Base-by-base conservation (phyloP, 2,888 invertebrate genomes). In the Globia sparganii region DNA sequence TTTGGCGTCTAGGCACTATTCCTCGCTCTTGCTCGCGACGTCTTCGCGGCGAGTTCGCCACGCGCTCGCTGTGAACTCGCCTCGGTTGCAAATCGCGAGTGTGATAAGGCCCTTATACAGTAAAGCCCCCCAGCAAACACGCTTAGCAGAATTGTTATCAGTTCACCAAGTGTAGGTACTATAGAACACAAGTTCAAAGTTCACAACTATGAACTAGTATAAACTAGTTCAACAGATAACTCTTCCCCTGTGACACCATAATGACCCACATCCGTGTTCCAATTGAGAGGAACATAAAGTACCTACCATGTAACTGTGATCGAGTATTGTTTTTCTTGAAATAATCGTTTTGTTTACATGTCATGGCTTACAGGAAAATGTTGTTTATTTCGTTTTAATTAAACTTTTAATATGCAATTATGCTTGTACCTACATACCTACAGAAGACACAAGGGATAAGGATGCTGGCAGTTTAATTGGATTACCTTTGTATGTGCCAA, bases 151-250 rank as follows among this genome's bases (percentile, higher is more conserved):
- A 49, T 28, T 59, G 18, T 65, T 75, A 82, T 82, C 83, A n/a
- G 4, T 2, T 5, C 6, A 59, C 21, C 69, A 46, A 21, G 58
- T 72, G 43, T n/a, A 53, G n/a, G n/a, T n/a, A n/a, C n/a, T n/a
- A 4, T 13, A 8, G 34, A 58, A 34, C 66, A 62, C 28, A 69
- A 65, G 86, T 70, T 82, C 83, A 86, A 82, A 84, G 86, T 77
- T 84, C 78, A 82, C 56, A 13, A 65, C 56, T 61, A 6, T 37
- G n/a, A 77, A 77, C 77, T 25, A 61, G 83, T 75, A 15, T 59
- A 25, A 70, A 75, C 78, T 70, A 72, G 83, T 75, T 78, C 43
- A 59, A 25, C 11, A 37, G 78, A 84, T 82, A 84, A 84, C 46
- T 62, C n/a, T 76, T 65, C 82, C 67, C 69, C 56, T 72, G 8